phyloP scores from a whole-genome alignment of 2,888 invertebrate species.

The Clostera curtula region DNA sequence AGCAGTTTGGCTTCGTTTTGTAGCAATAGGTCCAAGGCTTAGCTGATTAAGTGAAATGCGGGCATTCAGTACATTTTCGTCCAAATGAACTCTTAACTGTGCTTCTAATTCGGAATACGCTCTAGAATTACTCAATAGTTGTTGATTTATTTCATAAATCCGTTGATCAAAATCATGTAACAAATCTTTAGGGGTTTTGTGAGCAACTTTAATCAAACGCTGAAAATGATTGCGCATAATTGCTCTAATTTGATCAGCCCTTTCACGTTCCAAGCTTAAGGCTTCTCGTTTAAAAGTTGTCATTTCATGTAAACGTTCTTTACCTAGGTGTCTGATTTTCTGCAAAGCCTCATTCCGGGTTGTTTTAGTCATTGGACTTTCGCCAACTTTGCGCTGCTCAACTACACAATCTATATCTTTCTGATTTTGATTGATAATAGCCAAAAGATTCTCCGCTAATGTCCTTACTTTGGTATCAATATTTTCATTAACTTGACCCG shows the following conservation, averaged over 20 bases:
- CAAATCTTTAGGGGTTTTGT: constrained; percentile 41
- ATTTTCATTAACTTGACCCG: constrained; percentile 31
- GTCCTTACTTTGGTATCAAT: constrained; percentile 38
- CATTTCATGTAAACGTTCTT: constrained; percentile 30
- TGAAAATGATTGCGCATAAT: constrained; percentile 47
- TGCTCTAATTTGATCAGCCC: constrained; percentile 40
- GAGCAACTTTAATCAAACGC: constrained; percentile 37
- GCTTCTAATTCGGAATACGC: constrained; percentile 48
- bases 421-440: constrained; percentile 40
- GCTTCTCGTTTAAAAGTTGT: constrained; percentile 39
- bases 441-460: constrained; percentile 37
- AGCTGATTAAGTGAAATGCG: constrained; percentile 45
- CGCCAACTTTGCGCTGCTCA: constrained; percentile 15
- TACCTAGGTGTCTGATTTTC: constrained; percentile 25
- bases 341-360: constrained; percentile 30
- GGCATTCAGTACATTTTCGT: constrained; percentile 30
- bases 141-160: constrained; percentile 55
- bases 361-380: constrained; percentile 15
- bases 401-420: constrained; percentile 37
- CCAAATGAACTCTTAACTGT: constrained; percentile 37
- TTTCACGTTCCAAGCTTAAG: constrained; percentile 38
- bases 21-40: constrained; percentile 27
- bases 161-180: constrained; percentile 52
- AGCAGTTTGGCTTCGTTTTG: constrained; percentile 24
- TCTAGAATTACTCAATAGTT: constrained; percentile 49